Conservation (phyloP, 2,113 vertebrate genomes). For the Callithrix jacchus region DNA sequence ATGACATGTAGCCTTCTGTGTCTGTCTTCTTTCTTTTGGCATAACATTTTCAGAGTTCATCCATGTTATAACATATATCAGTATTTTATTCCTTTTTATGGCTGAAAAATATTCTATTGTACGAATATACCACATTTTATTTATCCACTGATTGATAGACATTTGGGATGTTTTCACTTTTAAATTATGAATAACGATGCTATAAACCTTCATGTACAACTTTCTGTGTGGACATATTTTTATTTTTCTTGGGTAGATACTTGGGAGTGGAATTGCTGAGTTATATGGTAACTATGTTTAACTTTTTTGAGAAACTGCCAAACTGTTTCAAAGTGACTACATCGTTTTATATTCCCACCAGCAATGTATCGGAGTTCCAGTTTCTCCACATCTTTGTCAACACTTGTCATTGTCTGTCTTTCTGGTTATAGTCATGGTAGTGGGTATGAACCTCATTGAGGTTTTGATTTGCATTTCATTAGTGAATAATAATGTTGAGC, state of each 20-base stretch:
- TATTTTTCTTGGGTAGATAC: neutral
- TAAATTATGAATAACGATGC: neutral
- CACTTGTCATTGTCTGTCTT: neutral
- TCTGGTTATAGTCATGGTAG: neutral
- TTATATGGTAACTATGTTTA: neutral
- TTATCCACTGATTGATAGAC: neutral
- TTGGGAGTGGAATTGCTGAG: neutral
- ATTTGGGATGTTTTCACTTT: neutral
- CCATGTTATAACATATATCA: neutral
- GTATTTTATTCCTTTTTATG: neutral
- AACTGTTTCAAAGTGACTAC: conserved; percentile 11
- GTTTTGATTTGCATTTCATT: neutral
- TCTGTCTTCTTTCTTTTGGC: neutral
- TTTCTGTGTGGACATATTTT: neutral
- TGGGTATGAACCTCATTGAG: neutral
- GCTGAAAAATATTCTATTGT: neutral
- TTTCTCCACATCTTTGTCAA: neutral
- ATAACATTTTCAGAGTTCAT: neutral
- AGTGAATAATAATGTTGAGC: neutral
- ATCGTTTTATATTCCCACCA: neutral
- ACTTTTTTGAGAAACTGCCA: neutral
- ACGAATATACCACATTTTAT: neutral
- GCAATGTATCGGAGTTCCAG: neutral
- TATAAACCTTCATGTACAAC: neutral
- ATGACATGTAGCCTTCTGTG: neutral